A percentile compares a stretch with the other conserved stretches of the same genome.
phyloP scores from a whole-genome alignment of 2,797 vertebrate genomes.

The Fundulus diaphanus region DNA sequence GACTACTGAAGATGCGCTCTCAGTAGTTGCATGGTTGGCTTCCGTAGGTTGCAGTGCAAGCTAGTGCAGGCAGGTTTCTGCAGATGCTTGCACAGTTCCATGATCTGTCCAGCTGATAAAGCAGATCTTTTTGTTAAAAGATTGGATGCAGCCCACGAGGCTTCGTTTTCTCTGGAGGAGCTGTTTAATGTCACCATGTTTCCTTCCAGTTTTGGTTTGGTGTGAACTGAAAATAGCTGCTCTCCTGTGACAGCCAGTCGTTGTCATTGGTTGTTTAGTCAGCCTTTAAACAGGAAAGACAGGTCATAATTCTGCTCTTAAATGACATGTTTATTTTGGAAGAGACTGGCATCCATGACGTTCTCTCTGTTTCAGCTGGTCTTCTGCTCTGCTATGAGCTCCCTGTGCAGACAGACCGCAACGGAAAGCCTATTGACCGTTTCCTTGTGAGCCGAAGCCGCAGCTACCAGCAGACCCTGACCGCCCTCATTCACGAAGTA shows the following conservation, averaged over 20 bases:
- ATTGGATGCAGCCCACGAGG: background rate
- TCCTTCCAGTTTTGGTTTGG: background rate
- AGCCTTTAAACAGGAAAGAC: background rate
- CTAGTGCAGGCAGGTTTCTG: background rate
- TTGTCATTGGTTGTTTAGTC: background rate
- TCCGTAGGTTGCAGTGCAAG: background rate
- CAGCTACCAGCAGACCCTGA: constrained; percentile 89
- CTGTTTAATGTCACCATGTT: background rate
- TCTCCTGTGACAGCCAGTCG: too few species aligned
- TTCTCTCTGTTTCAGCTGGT: constrained; percentile 79
- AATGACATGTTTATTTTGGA: too few species aligned
- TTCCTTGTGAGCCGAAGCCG: constrained; percentile 89
- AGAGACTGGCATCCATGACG: background rate
- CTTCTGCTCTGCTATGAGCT: constrained; percentile 91
- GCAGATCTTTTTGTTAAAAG: background rate
- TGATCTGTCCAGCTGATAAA: background rate
- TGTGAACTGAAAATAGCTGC: background rate
- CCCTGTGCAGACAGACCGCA: constrained; percentile 87
- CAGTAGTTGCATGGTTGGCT: background rate
- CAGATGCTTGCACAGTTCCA: background rate
- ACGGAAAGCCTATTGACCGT: constrained; percentile 87
- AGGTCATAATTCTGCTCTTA: background rate
- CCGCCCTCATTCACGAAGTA: constrained; percentile 92
- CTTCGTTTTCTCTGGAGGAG: background rate
- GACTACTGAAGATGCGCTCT: background rate